Conservation (phyloP, 2,888 invertebrate genomes). For the Amblyjoppa fuscipennis region DNA sequence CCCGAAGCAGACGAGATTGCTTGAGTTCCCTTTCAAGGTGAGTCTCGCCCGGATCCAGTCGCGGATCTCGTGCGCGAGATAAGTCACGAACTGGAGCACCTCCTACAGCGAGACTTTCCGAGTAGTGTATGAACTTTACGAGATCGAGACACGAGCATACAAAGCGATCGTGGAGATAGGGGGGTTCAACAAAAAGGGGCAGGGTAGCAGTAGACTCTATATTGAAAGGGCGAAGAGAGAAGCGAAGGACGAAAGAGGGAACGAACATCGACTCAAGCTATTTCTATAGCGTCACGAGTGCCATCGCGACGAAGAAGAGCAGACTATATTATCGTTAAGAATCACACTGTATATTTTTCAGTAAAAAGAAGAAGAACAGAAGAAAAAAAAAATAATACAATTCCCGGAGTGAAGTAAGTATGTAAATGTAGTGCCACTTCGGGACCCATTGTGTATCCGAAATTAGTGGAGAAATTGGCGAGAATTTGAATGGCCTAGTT, state of each 20-base stretch:
- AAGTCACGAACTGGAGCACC: conserved; percentile 68
- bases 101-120: conserved; percentile 49
- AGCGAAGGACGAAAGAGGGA: conserved; percentile 9
- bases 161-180: conserved; percentile 61
- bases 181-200: conserved; percentile 18
- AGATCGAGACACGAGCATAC: conserved; percentile 63
- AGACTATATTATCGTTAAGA: conserved; percentile 25
- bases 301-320: conserved; percentile 19
- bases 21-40: conserved; percentile 57
- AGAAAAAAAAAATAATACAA: background rate
- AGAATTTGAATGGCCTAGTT: conserved; percentile 53
- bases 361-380: no score
- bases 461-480: conserved; percentile 28
- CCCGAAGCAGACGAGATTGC: conserved; percentile 49
- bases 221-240: conserved; percentile 23
- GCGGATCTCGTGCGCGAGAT: conserved; percentile 58
- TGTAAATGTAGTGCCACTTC: conserved; percentile 24
- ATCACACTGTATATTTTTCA: conserved; percentile 1
- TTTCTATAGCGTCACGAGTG: conserved; percentile 41
- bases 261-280: conserved; percentile 37
- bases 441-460: conserved; percentile 14
- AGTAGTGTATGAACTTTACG: conserved; percentile 56
- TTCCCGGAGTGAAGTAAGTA: conserved; percentile 33
- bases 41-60: conserved; percentile 22
- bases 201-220: conserved; percentile 16